Base-by-base conservation (phyloP, 2,797 vertebrate species). In the Melanogrammus aeglefinus region DNA sequence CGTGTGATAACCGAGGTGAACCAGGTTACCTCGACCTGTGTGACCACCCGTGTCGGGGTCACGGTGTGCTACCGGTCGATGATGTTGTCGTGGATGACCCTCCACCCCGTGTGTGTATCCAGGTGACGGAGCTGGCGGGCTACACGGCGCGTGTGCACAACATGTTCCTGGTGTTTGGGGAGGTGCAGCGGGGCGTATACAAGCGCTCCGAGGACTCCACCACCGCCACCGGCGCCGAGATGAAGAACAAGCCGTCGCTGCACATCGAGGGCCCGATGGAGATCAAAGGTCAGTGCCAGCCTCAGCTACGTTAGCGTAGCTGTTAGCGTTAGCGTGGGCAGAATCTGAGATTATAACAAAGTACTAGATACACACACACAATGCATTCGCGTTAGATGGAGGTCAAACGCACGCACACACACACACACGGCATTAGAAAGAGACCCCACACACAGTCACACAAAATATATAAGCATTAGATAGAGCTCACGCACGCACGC, bases 71-170 rank as follows among this genome's bases (percentile, higher is more conserved):
- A n/a, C 3, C 6, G 47, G 10, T 1, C 6, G 10, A 18, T 27
- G 12, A 16, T 21, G 36, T 6, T 9, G 13, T 39, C 38, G 21
- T 6, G 69, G 29, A 1, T 82, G 41, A 84, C 77, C 72, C 63
- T 27, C 84, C 51, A 79, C 76, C 82, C 13, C 10, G 75, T 47
- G 21, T 81, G 66, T 77, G 69, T 71, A 83, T 82, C 77, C 90
- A 99, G 98, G 91, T 99, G 88, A 99, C 98, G 3, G 98, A 99
- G 88, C 90, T 99, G 88, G 98, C 98, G 39, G 97, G 98, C 41
- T 99, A 99, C 89, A 99, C 98, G 0, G 96, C 97, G 21, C 94
- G 98, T 9, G 98, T 99, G 36, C 95, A 98, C 92, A 97, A 97
- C 90, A 97, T 99, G 97, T 97, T 99, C 80, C 91, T 91, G 79